Evolutionary conservation across 2,113 vertebrate genomes (phyloP).

Genomic region (Regulus satrapa): DNA sequence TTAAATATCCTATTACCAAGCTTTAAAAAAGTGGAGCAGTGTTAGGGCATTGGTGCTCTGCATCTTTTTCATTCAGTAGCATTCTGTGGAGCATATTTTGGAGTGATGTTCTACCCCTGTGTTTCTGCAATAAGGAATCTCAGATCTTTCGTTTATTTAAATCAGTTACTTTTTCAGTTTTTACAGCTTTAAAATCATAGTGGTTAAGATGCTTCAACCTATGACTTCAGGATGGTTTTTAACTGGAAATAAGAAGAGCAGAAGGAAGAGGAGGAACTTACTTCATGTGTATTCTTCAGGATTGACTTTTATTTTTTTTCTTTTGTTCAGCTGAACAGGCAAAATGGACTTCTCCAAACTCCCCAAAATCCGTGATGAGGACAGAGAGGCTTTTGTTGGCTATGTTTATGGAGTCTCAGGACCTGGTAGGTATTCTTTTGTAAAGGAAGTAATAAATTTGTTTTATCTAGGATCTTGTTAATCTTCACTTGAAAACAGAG

Average conservation of each 20-base stretch:
- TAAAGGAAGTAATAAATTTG: background rate
- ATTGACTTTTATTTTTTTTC: background rate
- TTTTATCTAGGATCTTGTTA: background rate
- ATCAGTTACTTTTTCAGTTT: background rate
- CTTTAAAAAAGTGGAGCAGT: background rate
- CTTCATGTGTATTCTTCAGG: background rate
- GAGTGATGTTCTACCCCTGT: background rate
- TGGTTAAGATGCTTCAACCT: background rate
- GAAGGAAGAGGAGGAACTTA: background rate
- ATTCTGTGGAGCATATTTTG: background rate
- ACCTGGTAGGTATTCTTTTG: conserved; percentile 79
- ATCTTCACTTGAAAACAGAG: background rate
- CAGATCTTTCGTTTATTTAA: background rate
- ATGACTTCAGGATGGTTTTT: background rate
- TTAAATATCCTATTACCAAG: background rate
- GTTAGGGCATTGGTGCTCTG: background rate
- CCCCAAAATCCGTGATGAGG: conserved; percentile 91
- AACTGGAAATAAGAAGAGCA: background rate
- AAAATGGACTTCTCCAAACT: conserved; percentile 95
- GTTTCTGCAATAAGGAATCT: background rate
- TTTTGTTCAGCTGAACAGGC: conserved; percentile 52
- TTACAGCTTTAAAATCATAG: background rate
- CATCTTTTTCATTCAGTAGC: background rate
- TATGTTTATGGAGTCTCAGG: conserved; percentile 95
- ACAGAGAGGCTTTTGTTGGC: conserved; percentile 88